Conservation (phyloP, 2,888 invertebrate species). For the Ceramica pisi region DNA sequence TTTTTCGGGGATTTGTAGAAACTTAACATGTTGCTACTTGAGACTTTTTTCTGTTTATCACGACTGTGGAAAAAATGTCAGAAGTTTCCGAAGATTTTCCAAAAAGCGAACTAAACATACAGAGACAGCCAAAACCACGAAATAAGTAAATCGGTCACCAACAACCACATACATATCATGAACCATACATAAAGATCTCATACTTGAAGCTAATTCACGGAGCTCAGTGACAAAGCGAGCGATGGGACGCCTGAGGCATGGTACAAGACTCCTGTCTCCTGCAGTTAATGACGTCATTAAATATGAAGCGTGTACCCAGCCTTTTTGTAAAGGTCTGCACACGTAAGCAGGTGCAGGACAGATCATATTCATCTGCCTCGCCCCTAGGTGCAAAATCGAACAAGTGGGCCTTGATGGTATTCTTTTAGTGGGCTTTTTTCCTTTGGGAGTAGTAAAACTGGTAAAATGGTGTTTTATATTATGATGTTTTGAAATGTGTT, state of each 20-base stretch:
- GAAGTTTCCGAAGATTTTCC: neutral
- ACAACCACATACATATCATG: slow-evolving; percentile 16
- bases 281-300: slow-evolving; percentile 89
- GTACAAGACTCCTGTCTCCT: slow-evolving; percentile 79
- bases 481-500: neutral
- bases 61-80: neutral
- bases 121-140: neutral
- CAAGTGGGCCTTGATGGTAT: slow-evolving; percentile 49
- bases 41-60: neutral
- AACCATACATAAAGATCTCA: slow-evolving; percentile 48
- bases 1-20: neutral
- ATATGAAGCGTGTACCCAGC: slow-evolving; percentile 80
- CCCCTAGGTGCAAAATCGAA: slow-evolving; percentile 59
- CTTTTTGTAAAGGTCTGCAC: slow-evolving; percentile 65
- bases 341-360: slow-evolving; percentile 60
- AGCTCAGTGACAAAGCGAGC: slow-evolving; percentile 69
- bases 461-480: neutral
- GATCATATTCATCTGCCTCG: slow-evolving; percentile 64
- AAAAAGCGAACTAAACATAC: neutral
- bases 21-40: neutral
- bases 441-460: slow-evolving; percentile 15
- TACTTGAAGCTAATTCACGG: slow-evolving; percentile 62
- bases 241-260: slow-evolving; percentile 71
- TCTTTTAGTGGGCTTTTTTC: slow-evolving; percentile 27
- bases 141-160: slow-evolving; percentile 1